Percentiles rank a stretch among this genome's conserved stretches.
Evolutionary conservation across 2,113 vertebrate genomes (phyloP).

Genomic region (Australoheros scitulus): DNA sequence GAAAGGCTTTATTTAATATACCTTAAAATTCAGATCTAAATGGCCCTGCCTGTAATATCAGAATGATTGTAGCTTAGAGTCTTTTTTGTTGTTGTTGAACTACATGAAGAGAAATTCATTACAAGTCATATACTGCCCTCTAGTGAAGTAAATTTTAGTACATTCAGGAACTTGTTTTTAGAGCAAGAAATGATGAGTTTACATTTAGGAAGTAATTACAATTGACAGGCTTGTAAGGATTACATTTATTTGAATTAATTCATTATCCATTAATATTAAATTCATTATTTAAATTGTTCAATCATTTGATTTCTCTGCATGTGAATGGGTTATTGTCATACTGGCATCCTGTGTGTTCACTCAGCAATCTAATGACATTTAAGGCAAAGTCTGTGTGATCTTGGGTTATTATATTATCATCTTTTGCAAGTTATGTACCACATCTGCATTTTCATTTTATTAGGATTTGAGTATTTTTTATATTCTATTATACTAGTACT

Average conservation of each 20-base stretch:
- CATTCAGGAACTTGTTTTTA: background rate
- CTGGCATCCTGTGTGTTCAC: too few relatives aligned
- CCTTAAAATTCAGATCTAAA: background rate
- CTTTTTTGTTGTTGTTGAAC: background rate
- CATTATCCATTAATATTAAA: too few relatives aligned
- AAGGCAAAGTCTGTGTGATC: too few relatives aligned
- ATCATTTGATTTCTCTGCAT: too few relatives aligned
- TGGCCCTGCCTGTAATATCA: background rate
- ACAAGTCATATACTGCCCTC: slow-evolving; percentile 22
- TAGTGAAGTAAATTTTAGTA: background rate
- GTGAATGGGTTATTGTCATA: too few relatives aligned
- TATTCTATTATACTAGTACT: too few relatives aligned
- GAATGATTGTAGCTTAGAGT: background rate
- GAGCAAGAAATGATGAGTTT: background rate
- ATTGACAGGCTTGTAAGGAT: background rate
- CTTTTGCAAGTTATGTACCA: too few relatives aligned
- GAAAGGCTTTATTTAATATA: background rate
- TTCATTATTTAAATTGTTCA: too few relatives aligned
- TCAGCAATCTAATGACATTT: too few relatives aligned
- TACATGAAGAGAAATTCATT: background rate
- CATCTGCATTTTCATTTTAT: too few relatives aligned
- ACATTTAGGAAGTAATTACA: background rate
- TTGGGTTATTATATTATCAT: too few relatives aligned
- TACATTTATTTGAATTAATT: background rate
- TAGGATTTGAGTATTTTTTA: too few relatives aligned